Percentiles rank a stretch among this genome's conserved stretches.
Conservation (phyloP, 2,113 vertebrate species). For the Gila orcuttii region DNA sequence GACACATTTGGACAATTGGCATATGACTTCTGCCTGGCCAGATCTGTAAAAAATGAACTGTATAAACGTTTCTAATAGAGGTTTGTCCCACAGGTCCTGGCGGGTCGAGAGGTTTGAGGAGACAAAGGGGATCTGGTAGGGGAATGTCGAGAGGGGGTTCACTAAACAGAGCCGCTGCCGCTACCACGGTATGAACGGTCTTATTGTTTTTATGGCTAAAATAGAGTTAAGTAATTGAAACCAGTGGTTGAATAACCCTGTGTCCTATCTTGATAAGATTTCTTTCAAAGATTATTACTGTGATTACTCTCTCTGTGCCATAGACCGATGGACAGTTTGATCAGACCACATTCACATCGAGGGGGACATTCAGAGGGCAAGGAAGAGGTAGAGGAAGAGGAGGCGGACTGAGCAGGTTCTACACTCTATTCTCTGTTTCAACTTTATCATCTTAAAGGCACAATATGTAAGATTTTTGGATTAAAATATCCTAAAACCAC, state of each 20-base stretch:
- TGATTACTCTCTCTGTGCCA: neutral
- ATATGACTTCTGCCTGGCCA: neutral
- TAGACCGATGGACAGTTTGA: constrained; percentile 45
- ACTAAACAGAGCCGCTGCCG: constrained; percentile 60
- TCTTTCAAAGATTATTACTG: neutral
- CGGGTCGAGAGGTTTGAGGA: constrained; percentile 46
- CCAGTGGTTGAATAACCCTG: neutral
- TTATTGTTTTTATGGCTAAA: neutral
- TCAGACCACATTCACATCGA: constrained; percentile 35
- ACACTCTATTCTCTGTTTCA: neutral
- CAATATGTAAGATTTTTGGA: neutral
- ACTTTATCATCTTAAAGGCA: neutral
- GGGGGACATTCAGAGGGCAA: constrained; percentile 51
- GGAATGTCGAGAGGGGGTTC: constrained; percentile 56
- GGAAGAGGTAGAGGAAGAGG: constrained; percentile 55
- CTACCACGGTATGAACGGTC: neutral
- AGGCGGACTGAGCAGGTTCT: constrained; percentile 54
- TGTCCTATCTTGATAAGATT: neutral
- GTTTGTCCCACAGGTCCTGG: constrained; percentile 64
- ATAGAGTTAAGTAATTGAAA: neutral
- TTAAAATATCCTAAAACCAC: too few species aligned
- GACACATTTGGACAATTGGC: neutral
- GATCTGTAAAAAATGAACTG: neutral
- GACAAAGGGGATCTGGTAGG: constrained; percentile 16
- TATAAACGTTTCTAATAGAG: neutral